phyloP scores from a whole-genome alignment of 2,797 vertebrate species.

The Spondyliosoma cantharus region DNA sequence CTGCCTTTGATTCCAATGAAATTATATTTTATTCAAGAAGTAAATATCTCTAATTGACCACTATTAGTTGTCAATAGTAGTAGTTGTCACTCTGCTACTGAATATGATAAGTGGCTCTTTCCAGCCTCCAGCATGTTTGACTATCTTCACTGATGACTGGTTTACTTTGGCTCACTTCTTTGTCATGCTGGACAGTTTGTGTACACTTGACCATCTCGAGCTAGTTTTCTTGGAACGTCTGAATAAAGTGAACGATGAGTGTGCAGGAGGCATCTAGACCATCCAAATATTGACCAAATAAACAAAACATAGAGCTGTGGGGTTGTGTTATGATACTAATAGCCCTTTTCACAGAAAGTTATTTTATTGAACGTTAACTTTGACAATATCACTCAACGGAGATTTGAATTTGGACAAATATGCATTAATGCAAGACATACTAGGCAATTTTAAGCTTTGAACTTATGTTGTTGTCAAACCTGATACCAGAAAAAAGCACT shows the following conservation, averaged over 20 bases:
- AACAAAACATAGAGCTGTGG: conserved; percentile 2
- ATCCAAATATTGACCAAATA: not conserved
- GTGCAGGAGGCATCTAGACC: not conserved
- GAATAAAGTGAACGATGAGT: not conserved
- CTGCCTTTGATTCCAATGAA: too few species aligned
- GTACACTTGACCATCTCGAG: not conserved
- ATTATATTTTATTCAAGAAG: too few species aligned
- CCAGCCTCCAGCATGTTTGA: not conserved
- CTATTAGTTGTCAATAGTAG: too few species aligned
- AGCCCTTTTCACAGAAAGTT: not conserved
- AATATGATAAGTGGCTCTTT: not conserved
- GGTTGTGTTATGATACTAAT: not conserved
- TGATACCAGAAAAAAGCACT: too few species aligned
- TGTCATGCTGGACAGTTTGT: not conserved
- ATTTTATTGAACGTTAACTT: not conserved
- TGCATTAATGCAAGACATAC: not conserved
- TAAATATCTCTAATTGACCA: too few species aligned
- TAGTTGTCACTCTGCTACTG: not conserved
- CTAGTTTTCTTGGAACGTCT: not conserved
- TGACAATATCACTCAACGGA: not conserved
- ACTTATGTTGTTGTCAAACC: too few species aligned
- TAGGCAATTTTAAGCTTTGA: not conserved
- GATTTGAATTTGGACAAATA: not conserved
- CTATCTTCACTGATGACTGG: not conserved
- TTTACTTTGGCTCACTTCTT: conserved; percentile 14